Base-by-base conservation (phyloP, 2,113 vertebrate genomes). In the Poecile atricapillus region DNA sequence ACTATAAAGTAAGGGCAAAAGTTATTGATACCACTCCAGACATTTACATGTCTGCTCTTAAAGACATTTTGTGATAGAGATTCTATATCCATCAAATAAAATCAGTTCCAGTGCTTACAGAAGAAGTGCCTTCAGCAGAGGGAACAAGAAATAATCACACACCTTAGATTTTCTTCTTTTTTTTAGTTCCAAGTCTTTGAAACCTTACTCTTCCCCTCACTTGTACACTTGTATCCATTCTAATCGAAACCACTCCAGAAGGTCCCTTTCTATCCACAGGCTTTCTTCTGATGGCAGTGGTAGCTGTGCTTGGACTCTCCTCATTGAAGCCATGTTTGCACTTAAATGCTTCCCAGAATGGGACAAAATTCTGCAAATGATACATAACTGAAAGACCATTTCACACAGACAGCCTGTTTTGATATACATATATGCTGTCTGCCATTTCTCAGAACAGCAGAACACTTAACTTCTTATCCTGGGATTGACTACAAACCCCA, bases 341-440 rank as follows among this genome's bases (percentile, higher is more conserved):
- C 49, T 68, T 49, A 65, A 86, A 49, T 21, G 8, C 30, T 53
- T 53, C 80, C 68, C 46, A 89, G n/a, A 92, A 71, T 14, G 7
- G 7, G 44, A 64, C 10, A 60, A 24, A 79, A 60, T 37, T 41
- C 49, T 76, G n/a, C 22, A 47, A 69, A 28, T 21, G 1, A 52
- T 15, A n/a, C 5, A 7, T 44, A 33, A 46, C 18, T 15, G 15
- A 56, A 49, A 22, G 9, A 49, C 13, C 35, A 35, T n/a, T 65
- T 44, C 67, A 10, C 8, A n/a, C 13, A 24, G 16, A 31, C 0
- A 37, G 13, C 6, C 77, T 59, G 22, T 35, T 69, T 10, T 4
- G 0, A 25, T 37, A 55, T 0, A 21, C 15, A 18, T 16, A 17
- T 8, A 22, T 12, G 19, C 35, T 43, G 3, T 5, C 18, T 35